These are phyloP conservation scores for Sebastes steindachneri DNA, from an alignment of 2,797 vertebrate genomes.

Conservation along the genomic window DNA sequence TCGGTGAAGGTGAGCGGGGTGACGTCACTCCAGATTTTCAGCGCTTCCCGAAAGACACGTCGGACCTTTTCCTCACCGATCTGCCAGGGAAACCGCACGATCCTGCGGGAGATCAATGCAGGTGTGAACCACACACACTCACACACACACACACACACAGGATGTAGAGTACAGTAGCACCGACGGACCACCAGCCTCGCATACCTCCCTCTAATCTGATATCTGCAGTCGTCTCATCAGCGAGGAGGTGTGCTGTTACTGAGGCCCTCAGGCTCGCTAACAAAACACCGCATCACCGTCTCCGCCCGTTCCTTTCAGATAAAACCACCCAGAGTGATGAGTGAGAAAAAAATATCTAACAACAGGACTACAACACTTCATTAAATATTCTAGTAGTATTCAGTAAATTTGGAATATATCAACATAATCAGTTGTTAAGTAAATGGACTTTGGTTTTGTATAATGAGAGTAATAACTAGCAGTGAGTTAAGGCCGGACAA, in stretches of 20 bases:
- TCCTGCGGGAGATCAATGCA: slow-evolving; percentile 76
- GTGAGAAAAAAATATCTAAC: background rate
- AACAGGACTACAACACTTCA: background rate
- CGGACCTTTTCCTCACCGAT: slow-evolving; percentile 88
- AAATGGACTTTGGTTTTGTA: background rate
- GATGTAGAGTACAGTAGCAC: background rate
- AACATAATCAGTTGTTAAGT: background rate
- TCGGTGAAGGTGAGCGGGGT: slow-evolving; percentile 93
- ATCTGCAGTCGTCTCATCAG: slow-evolving; percentile 25
- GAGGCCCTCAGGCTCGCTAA: slow-evolving; percentile 11
- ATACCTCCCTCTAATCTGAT: slow-evolving; percentile 43
- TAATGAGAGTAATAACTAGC: background rate
- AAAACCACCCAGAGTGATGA: slow-evolving; percentile 43
- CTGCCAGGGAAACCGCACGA: slow-evolving; percentile 91
- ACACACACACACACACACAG: slow-evolving; percentile 19
- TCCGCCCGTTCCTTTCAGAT: slow-evolving; percentile 17
- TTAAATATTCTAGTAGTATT: background rate
- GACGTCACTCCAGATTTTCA: slow-evolving; percentile 92
- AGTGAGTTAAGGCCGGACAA: too few relatives aligned
- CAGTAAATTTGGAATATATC: background rate
- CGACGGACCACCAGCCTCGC: slow-evolving; percentile 47
- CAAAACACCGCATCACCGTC: slow-evolving; percentile 1
- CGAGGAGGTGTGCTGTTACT: slow-evolving; percentile 11
- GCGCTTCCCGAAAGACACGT: slow-evolving; percentile 86
- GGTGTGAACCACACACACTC: slow-evolving; percentile 16